These are phyloP conservation scores for Nesoenas mayeri DNA, from an alignment of 2,113 vertebrate species.

Conservation along the genomic window DNA sequence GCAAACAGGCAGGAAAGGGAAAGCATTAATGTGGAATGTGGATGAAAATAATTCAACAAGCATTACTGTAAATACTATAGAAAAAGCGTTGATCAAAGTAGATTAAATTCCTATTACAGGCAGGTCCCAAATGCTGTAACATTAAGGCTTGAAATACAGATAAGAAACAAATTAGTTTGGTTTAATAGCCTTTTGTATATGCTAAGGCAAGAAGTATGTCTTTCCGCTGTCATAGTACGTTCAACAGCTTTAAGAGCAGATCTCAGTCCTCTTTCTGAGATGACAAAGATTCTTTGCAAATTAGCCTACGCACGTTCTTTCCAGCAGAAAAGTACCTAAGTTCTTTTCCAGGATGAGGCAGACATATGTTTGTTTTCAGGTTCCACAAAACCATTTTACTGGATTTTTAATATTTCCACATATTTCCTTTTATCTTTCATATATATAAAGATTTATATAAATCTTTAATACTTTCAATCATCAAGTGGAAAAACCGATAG, in stretches of 20 bases:
- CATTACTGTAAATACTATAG: slow-evolving; percentile 4
- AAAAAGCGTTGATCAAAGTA: not conserved
- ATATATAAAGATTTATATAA: not conserved
- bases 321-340: not conserved
- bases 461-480: not conserved
- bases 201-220: not conserved
- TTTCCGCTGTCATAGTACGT: not conserved
- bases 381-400: not conserved
- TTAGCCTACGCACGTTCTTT: rapidly evolving
- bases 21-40: slow-evolving; percentile 12
- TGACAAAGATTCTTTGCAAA: not conserved
- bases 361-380: not conserved
- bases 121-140: not conserved
- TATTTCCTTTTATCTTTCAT: not conserved
- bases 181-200: not conserved
- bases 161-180: not conserved
- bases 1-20: slow-evolving; percentile 7
- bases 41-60: slow-evolving; percentile 29
- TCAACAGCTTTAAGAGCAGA: not conserved
- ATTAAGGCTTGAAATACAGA: not conserved
- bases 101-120: not conserved
- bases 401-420: not conserved
- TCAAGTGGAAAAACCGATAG: not conserved
- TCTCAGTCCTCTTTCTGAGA: not conserved
- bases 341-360: not conserved